phyloP scores from a whole-genome alignment of 2,113 vertebrate species.

The Catharus fuscescens region DNA sequence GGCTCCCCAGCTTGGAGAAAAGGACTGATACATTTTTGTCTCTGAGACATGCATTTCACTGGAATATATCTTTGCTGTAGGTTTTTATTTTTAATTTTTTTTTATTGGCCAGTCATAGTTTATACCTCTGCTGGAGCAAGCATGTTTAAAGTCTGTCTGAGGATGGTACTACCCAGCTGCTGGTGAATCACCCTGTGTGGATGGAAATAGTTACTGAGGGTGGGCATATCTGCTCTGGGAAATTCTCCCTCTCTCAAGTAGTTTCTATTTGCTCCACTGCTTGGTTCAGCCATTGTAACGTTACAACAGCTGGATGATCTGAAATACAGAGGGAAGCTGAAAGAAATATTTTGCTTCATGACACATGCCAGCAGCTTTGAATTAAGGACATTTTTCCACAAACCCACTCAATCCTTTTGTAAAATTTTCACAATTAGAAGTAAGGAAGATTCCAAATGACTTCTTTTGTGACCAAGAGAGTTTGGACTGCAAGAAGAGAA shows the following conservation, averaged over 20 bases:
- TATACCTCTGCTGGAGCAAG: not conserved
- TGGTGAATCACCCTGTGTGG: not conserved
- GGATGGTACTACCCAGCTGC: not conserved
- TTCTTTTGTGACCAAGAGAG: not conserved
- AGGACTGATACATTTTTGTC: not conserved
- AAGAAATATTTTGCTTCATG: not conserved
- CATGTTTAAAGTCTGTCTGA: not conserved
- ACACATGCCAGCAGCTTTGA: not conserved
- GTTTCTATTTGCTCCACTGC: not conserved
- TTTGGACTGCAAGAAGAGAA: not conserved
- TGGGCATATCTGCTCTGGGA: not conserved
- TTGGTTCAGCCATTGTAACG: not conserved
- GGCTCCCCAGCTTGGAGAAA: not conserved
- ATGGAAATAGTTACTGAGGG: not conserved
- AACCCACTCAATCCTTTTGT: not conserved
- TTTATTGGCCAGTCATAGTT: not conserved
- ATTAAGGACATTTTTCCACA: not conserved
- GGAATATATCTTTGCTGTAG: not conserved
- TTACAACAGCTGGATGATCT: not conserved
- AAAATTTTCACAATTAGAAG: not conserved
- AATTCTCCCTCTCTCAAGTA: not conserved
- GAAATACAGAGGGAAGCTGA: not conserved
- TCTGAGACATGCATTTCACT: not conserved
- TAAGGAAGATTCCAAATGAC: not conserved
- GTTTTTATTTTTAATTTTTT: accelerated